phyloP scores from a whole-genome alignment of 2,888 invertebrate genomes.

The Tanytarsus gracilentus region DNA sequence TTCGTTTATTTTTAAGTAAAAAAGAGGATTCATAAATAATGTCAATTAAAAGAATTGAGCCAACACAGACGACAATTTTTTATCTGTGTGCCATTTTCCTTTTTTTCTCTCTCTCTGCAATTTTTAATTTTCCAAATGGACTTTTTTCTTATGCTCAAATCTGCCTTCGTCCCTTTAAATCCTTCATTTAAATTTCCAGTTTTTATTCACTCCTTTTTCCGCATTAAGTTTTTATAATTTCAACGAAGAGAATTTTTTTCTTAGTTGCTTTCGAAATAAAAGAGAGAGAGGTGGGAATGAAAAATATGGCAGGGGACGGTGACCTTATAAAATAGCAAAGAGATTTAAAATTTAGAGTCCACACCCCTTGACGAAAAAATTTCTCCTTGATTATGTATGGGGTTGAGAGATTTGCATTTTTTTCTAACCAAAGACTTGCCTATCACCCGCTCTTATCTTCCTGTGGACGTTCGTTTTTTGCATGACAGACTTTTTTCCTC shows the following conservation, averaged over 20 bases:
- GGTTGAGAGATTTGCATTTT: constrained; percentile 3
- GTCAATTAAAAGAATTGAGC: constrained; percentile 10
- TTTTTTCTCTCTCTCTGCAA: no score
- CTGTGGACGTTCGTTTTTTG: no score
- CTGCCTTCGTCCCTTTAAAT: constrained; percentile 11
- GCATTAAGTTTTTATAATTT: background rate
- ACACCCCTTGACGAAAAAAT: background rate
- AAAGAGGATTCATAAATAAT: background rate
- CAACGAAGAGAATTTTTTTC: background rate
- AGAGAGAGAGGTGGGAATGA: no score
- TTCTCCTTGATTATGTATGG: no score
- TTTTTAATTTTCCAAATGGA: constrained; percentile 25
- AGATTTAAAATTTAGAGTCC: no score
- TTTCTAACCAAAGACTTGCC: background rate
- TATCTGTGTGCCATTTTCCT: no score
- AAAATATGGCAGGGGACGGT: no score
- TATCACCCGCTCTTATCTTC: background rate
- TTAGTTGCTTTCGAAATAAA: background rate
- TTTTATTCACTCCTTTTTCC: background rate
- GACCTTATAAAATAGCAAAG: no score
- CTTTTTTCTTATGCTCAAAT: background rate
- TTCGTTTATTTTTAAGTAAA: no score
- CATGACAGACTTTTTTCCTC: no score
- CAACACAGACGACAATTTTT: constrained; percentile 10
- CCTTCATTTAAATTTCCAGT: constrained; percentile 19